Evolutionary conservation across 1,140 invertebrate genomes (phyloP), one percentile per base, ranked within the genome.

Genomic region (Rhagoletis pomonella): DNA sequence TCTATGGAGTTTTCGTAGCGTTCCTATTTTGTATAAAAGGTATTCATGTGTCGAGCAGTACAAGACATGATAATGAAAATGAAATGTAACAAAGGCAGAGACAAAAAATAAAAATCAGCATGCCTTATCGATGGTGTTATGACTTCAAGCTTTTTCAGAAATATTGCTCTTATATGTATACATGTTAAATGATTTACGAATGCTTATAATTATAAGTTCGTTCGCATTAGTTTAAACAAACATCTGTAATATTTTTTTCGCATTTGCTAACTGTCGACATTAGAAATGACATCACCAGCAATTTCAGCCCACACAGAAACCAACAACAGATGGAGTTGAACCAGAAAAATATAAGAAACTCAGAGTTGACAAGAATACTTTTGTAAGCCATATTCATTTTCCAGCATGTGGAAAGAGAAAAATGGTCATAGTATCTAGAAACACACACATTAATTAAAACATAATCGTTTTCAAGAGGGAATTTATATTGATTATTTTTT

Each of bases 261-360:
- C 14, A 47, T 50, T 47, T 17, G 29, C 14, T 3, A 17, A 44
- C 29, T 9, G 7, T n/a, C 29, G 69, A 47, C 69, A 73, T 73
- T 73, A 73, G 69, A 73, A 73, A 73, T 73, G 69, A 73, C 69
- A 73, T 73, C 69, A 73, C 44, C 69, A 73, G 29, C 39, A 42
- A 73, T 4, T 17, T 3, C 17, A 47, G 69, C 69, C 69, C 69
- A 73, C 69, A 50, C 44, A 47, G 6, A 2, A 6, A 14, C 69
- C 39, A 44, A 39, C 69, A 73, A 73, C 69, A 73, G 69, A 17
- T 73, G 44, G 39, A 50, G 44, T 73, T 44, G 42, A 73, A 73
- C 19, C 12, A 50, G 17, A 17, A 14, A 14, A 47, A 10, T 19
- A 73, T 47, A 6, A 73, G n/a, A 42, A 73, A 73, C 12, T 47